Base-by-base conservation (phyloP, 2,888 invertebrate genomes). In the Onthophagus sagittarius region DNA sequence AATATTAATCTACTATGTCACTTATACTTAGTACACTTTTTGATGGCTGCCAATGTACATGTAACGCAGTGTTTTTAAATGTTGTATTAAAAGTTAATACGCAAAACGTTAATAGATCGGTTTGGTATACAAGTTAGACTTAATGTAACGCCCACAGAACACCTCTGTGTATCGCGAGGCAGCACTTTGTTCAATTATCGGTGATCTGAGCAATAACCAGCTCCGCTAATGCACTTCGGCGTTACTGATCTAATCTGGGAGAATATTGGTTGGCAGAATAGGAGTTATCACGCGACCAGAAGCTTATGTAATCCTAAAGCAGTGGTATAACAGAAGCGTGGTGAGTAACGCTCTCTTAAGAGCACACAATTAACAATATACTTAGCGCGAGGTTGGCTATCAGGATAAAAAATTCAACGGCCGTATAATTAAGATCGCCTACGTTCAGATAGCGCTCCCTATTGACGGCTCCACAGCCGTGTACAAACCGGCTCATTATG, bases 381-480 rank as follows among this genome's bases (percentile, higher is more conserved):
- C 32, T 67, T 67, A 67, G 67, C 67, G 67, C 23, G 31, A 67
- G 15, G 23, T 23, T 15, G 23, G 15, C 31, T 23, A 23, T 67
- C n/a, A 23, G 39, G 39, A 9, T 53, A 67, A 67, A 67, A 67
- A 31, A n/a, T 23, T 67, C 31, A 15, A 15, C 15, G 15, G 67
- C n/a, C 67, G 67, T 67, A 67, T 67, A 67, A 67, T 67, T 67
- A 67, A 67, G 67, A 67, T 67, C 67, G 67, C 67, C 67, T 67
- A 67, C 67, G 67, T 67, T 67, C 23, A 31, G 67, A 67, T 67
- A 67, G 39, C 67, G 67, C 67, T 9, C 23, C 39, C 39, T 53
- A 53, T 53, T 53, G 39, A 53, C 39, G 39, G 39, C 2, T 53
- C 67, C 7, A 23, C 67, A n/a, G 23, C 67, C 67, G 32, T 7